Evolutionary conservation across 2,113 vertebrate species (phyloP).

Genomic region (Pantherophis guttatus): DNA sequence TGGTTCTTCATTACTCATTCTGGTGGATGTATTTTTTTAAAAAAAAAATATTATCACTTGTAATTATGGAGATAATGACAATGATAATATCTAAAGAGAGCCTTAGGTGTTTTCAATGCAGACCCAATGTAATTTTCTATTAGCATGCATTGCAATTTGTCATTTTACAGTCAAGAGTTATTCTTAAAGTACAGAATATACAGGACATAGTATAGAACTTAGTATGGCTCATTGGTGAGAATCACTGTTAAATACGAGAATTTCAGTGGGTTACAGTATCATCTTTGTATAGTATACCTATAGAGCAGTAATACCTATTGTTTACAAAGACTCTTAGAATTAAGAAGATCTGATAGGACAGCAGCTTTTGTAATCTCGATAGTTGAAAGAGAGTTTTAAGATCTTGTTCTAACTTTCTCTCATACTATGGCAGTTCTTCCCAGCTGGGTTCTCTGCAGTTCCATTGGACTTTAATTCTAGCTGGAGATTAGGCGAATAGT

Average conservation of each 20-base stretch:
- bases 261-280: background rate
- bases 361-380: background rate
- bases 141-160: background rate
- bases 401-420: background rate
- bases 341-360: background rate
- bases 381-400: background rate
- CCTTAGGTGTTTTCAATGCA: background rate
- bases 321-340: background rate
- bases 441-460: background rate
- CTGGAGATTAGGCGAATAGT: background rate
- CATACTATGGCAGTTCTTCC: background rate
- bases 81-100: conserved; percentile 13
- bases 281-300: background rate
- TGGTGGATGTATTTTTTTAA: background rate
- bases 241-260: background rate
- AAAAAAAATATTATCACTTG: conserved; percentile 4
- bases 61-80: conserved; percentile 18
- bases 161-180: background rate
- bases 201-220: background rate
- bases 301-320: background rate
- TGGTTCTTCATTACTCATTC: conserved; percentile 19
- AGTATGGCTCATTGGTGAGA: background rate
- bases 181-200: background rate
- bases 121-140: conserved; percentile 13
- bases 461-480: background rate